Base-by-base conservation (phyloP, 2,113 vertebrate genomes). In the Sylvietta virens region DNA sequence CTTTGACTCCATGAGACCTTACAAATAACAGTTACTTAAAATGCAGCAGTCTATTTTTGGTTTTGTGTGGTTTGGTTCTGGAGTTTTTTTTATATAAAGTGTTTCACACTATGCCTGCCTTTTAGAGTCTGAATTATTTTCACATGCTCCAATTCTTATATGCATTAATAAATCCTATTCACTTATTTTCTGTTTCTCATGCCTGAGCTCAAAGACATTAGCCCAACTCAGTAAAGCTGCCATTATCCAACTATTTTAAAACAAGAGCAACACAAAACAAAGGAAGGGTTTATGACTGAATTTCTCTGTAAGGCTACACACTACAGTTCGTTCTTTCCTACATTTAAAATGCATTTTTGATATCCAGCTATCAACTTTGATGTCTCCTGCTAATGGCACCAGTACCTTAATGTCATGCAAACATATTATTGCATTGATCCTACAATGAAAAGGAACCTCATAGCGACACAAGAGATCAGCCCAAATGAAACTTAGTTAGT, bases 1-100 rank as follows among this genome's bases (percentile, higher is more conserved):
- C 76, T 89, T 82, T 62, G 66, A 90, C 80, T 85, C 61, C 58
- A 87, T 6, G 62, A 95, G 86, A 79, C 82, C 74, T 90, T 47
- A 81, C 66, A 93, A 89, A 65, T 58, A 88, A 72, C 72, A 79
- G 77, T 82, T 87, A 94, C 37, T 96, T 87, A 96, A 95, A 95
- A 95, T 69, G 37, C 74, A 82, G 48, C 45, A 85, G 81, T 83
- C 92, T 96, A 81, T 92, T 88, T 87, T 91, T 79, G 87, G 77
- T 5, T 72, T 82, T 40, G 53, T 82, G 78, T 57, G 67, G 27
- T 56, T 33, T 77, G 45, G 19, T 57, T 67, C 67, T 33, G 22
- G n/a, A 47, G n/a, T 51, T 83, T 83, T 51, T 67, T 64, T 83
- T 11, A n/a, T 60, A 84, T 44, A 15, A 80, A 91, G 50, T 50